Evolutionary conservation across 2,888 invertebrate genomes (phyloP).

Genomic region (Sarcophaga caerulescens): DNA sequence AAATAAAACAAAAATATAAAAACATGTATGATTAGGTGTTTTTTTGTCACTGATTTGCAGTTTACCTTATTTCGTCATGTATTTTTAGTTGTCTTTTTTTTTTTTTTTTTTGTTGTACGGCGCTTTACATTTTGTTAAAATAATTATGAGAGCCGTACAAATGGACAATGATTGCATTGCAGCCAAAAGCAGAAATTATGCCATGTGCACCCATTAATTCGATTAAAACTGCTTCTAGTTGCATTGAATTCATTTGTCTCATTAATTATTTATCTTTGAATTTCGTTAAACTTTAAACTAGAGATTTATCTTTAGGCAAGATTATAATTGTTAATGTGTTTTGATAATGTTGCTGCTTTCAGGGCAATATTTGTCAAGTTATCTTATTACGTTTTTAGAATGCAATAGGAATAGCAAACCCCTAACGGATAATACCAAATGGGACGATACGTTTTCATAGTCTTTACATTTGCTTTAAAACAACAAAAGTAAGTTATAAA

Average conservation of each 20-base stretch:
- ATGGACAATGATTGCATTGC: not conserved
- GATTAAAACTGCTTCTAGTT: not conserved
- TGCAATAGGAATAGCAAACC: no score
- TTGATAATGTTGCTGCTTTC: no score
- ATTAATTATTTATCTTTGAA: not conserved
- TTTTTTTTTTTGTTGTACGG: not conserved
- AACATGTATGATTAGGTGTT: conserved; percentile 1
- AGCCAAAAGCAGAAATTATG: not conserved
- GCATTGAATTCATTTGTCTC: not conserved
- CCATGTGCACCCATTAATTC: conserved; percentile 24
- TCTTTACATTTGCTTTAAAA: no score
- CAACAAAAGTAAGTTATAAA: no score
- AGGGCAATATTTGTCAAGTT: no score
- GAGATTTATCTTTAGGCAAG: no score
- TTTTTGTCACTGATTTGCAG: not conserved
- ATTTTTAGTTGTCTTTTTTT: not conserved
- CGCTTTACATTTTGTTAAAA: not conserved
- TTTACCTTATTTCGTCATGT: not conserved
- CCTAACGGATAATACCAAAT: no score
- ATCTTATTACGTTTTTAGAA: no score
- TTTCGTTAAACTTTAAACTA: not conserved
- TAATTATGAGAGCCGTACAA: conserved; percentile 23
- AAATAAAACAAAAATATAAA: conserved; percentile 14
- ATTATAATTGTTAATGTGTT: no score
- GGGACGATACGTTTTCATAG: no score